Percentiles rank a stretch among this genome's conserved stretches.
Conservation (phyloP, 2,113 vertebrate genomes). For the Thoracochromis brauschi region DNA sequence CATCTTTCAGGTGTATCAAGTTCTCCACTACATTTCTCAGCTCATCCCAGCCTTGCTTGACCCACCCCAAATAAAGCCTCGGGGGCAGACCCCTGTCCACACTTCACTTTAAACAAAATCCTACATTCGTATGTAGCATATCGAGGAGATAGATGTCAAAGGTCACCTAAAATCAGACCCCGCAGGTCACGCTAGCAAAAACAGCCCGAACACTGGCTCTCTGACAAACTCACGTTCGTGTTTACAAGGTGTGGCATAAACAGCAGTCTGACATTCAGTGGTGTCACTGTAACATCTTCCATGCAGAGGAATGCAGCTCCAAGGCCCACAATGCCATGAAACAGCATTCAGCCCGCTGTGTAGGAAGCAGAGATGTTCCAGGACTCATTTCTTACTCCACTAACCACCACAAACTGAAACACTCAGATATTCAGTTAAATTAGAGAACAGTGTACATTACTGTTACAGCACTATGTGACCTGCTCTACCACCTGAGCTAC, state of each 20-base stretch:
- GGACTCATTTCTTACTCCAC: background rate
- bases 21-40: conserved; percentile 23
- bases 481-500: rapidly evolving
- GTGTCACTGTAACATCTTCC: background rate
- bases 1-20: conserved; percentile 43
- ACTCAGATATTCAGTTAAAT: background rate
- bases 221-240: background rate
- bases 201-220: background rate
- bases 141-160: background rate
- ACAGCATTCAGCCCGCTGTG: background rate
- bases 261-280: background rate
- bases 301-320: background rate
- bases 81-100: background rate
- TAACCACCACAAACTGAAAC: background rate
- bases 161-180: background rate
- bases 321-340: background rate
- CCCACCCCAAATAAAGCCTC: conserved; percentile 33
- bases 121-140: background rate
- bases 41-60: conserved; percentile 15
- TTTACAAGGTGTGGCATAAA: background rate
- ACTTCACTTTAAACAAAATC: background rate
- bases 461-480: background rate
- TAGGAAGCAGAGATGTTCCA: background rate
- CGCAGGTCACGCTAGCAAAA: background rate
- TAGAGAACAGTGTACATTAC: background rate